Evolutionary conservation across 1,140 invertebrate genomes (phyloP).

Genomic region (Musca vetustissima): DNA sequence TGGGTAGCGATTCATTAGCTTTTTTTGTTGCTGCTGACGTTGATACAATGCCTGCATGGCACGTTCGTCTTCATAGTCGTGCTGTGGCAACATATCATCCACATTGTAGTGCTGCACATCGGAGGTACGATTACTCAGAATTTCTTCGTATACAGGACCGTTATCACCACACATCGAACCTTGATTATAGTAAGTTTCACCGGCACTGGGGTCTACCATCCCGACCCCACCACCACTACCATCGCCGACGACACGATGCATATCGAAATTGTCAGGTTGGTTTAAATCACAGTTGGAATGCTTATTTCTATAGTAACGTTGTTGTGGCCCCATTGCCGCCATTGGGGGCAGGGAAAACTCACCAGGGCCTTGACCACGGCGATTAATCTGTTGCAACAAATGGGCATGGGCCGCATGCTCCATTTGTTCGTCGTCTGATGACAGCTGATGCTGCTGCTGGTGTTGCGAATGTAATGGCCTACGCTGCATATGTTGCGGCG

Average conservation of each 20-base stretch:
- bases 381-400: conserved; percentile 40
- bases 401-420: conserved; percentile 41
- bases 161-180: conserved; percentile 59
- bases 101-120: conserved; percentile 73
- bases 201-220: conserved; percentile 22
- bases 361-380: conserved; percentile 39
- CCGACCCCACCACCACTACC: conserved; percentile 33
- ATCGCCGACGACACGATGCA: conserved; percentile 2
- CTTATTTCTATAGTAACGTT: conserved; percentile 53
- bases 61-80: conserved; percentile 44
- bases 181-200: conserved; percentile 63
- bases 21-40: conserved; percentile 18
- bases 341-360: conserved; percentile 40
- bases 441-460: conserved; percentile 43
- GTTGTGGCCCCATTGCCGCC: conserved; percentile 36
- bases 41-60: conserved; percentile 4
- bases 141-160: conserved; percentile 78
- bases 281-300: conserved; percentile 55
- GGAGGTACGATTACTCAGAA: conserved; percentile 71
- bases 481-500: conserved; percentile 35
- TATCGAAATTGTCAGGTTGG: conserved; percentile 34
- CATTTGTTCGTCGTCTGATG: conserved; percentile 49
- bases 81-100: conserved; percentile 39
- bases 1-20: conserved; percentile 4
- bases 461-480: conserved; percentile 38